Conservation (phyloP, 2,113 vertebrate genomes). For the Plotosus lineatus region DNA sequence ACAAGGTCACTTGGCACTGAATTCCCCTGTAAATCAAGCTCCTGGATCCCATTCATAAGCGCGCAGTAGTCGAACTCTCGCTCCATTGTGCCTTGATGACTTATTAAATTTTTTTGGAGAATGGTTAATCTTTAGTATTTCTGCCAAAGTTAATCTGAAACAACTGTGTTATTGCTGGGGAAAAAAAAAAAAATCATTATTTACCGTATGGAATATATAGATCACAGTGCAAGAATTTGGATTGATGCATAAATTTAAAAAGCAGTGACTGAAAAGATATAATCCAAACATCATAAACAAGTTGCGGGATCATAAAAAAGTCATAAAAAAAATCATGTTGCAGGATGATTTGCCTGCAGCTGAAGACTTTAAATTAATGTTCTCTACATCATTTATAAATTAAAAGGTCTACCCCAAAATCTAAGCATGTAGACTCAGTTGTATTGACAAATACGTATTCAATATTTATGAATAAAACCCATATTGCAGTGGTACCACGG, state of each 20-base stretch:
- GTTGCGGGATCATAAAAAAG: background rate
- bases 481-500: too few relatives aligned
- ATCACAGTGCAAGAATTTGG: background rate
- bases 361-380: too few relatives aligned
- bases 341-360: too few relatives aligned
- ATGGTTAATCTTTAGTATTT: background rate
- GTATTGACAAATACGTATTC: too few relatives aligned
- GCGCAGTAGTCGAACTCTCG: constrained; percentile 58
- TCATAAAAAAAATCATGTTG: background rate
- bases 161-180: background rate
- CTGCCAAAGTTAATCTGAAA: background rate
- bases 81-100: constrained; percentile 46
- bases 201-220: background rate
- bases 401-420: too few relatives aligned
- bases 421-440: too few relatives aligned
- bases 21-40: constrained; percentile 62
- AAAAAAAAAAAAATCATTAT: background rate
- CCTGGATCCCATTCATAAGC: constrained; percentile 63
- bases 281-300: background rate
- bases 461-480: too few relatives aligned
- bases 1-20: constrained; percentile 64
- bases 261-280: background rate
- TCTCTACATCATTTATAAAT: too few relatives aligned
- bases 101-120: background rate
- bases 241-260: background rate